Evolutionary conservation across 1,140 invertebrate species (phyloP).

Genomic region (Drosophila rhopaloa): DNA sequence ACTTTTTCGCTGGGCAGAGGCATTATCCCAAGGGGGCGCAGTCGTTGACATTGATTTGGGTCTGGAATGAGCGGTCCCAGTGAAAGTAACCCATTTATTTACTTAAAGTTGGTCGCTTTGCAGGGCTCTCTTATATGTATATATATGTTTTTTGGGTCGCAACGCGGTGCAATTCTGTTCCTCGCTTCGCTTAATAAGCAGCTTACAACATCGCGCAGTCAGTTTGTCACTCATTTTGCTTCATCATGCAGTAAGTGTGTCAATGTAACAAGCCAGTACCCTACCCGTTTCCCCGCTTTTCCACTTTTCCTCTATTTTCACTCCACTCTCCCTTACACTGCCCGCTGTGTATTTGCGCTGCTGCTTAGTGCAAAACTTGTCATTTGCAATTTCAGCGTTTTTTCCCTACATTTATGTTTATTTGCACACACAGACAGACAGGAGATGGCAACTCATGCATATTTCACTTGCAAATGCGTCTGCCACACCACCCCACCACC

Average conservation of each 20-base stretch:
- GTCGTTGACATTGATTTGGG: conserved; percentile 78
- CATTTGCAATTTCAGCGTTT: conserved; percentile 79
- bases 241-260: conserved; percentile 81
- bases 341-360: conserved; percentile 62
- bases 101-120: conserved; percentile 59
- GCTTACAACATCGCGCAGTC: conserved; percentile 72
- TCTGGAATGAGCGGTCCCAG: conserved; percentile 36
- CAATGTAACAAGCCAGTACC: conserved; percentile 62
- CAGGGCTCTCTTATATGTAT: conserved; percentile 39
- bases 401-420: conserved; percentile 53
- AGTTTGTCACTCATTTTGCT: conserved; percentile 82
- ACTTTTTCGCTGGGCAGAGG: conserved; percentile 1
- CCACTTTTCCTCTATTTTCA: conserved; percentile 8
- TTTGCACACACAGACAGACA: conserved; percentile 34
- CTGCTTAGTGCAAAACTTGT: conserved; percentile 81
- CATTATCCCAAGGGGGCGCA: conserved; percentile 18
- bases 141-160: conserved; percentile 57
- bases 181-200: conserved; percentile 71
- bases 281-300: neutral
- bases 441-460: conserved; percentile 63
- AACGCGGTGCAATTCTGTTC: conserved; percentile 11
- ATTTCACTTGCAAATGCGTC: conserved; percentile 68
- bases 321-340: neutral
- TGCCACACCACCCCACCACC: neutral
- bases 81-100: conserved; percentile 79